phyloP scores from a whole-genome alignment of 2,888 invertebrate genomes.

The Tridacna gigas region DNA sequence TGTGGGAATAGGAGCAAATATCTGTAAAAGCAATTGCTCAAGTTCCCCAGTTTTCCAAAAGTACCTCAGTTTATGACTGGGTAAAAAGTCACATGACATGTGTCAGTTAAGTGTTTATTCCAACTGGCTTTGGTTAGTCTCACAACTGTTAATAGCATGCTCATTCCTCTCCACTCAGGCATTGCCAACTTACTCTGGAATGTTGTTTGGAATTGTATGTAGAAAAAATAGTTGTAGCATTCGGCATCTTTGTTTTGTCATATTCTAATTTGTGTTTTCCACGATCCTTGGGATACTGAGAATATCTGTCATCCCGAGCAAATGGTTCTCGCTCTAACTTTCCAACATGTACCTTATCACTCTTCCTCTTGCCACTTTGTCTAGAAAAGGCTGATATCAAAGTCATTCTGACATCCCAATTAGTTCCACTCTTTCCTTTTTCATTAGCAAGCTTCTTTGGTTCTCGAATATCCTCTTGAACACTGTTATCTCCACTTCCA shows the following conservation, averaged over 20 bases:
- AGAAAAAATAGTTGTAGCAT: neutral
- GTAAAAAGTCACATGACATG: too few species aligned
- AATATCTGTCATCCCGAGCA: conserved; percentile 45
- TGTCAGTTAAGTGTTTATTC: too few species aligned
- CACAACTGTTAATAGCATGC: too few species aligned
- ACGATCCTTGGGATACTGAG: conserved; percentile 58
- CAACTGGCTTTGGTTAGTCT: too few species aligned
- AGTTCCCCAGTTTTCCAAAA: too few species aligned
- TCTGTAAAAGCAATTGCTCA: too few species aligned
- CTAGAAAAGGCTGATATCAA: neutral
- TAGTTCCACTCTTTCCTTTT: neutral
- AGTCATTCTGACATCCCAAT: neutral
- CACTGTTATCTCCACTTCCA: conserved; percentile 27
- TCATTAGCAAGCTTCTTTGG: neutral
- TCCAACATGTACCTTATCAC: conserved; percentile 36
- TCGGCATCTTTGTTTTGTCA: neutral
- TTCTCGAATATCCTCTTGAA: neutral
- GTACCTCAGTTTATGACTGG: too few species aligned
- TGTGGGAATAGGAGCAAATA: too few species aligned
- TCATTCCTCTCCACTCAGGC: neutral
- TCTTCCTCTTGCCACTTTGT: too few species aligned
- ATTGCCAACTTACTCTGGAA: conserved; percentile 56
- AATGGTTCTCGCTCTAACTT: conserved; percentile 45
- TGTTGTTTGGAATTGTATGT: conserved; percentile 41
- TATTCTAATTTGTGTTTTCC: conserved; percentile 2